Conservation (phyloP, 2,888 invertebrate genomes). For the Lymantria dispar region DNA sequence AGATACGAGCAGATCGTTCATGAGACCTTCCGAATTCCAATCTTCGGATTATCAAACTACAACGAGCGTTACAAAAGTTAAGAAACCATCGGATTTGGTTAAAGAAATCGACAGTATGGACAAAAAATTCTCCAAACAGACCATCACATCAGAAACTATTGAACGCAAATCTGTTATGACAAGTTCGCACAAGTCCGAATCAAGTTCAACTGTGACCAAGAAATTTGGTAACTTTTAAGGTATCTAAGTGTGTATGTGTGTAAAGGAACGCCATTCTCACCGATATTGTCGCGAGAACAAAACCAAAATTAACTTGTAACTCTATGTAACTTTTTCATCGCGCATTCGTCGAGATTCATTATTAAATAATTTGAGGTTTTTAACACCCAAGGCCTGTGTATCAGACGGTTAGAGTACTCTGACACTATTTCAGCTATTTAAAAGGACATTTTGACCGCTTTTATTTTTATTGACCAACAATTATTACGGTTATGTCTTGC, state of each 20-base stretch:
- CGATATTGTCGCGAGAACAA: neutral
- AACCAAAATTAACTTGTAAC: neutral
- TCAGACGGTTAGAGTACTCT: too few relatives aligned
- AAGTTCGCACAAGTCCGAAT: constrained; percentile 82
- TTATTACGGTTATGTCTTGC: too few relatives aligned
- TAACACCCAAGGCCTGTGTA: too few relatives aligned
- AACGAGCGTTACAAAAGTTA: constrained; percentile 53
- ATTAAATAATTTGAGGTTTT: too few relatives aligned
- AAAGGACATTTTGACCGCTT: too few relatives aligned
- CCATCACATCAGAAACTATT: constrained; percentile 86
- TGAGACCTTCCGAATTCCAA: constrained; percentile 78
- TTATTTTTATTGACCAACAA: too few relatives aligned
- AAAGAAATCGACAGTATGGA: constrained; percentile 83
- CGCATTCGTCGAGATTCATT: too few relatives aligned
- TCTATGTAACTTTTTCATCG: too few relatives aligned
- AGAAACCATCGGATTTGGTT: constrained; percentile 62
- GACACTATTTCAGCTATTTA: too few relatives aligned
- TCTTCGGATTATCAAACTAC: constrained; percentile 59
- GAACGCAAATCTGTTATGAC: constrained; percentile 87
- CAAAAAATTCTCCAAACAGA: constrained; percentile 85
- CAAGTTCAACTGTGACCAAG: constrained; percentile 81
- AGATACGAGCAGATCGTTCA: constrained; percentile 75
- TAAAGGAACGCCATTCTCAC: neutral
- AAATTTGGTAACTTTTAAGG: constrained; percentile 77
- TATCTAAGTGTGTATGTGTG: constrained; percentile 13